These are phyloP conservation scores for Temnothorax curvispinosus DNA, from an alignment of 1,140 invertebrate genomes.

Conservation along the genomic window DNA sequence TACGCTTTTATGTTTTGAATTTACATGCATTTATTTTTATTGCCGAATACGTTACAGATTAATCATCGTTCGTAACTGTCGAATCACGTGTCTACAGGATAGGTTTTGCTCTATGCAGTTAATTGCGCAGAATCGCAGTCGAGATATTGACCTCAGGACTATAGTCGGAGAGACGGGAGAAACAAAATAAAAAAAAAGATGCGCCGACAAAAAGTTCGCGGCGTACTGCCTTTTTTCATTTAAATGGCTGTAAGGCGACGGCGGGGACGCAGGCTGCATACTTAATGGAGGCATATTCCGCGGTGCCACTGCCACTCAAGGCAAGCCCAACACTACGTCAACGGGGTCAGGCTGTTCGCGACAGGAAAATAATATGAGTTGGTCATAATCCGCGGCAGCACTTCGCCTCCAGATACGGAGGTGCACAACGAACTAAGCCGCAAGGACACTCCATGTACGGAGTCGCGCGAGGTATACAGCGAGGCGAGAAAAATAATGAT, in stretches of 20 bases:
- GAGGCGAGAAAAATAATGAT: slow-evolving; percentile 4
- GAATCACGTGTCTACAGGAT: neutral
- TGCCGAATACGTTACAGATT: neutral
- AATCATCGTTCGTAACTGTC: neutral
- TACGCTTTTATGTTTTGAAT: neutral
- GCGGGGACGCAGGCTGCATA: slow-evolving; percentile 72
- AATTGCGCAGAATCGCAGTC: slow-evolving; percentile 8
- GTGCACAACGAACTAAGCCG: slow-evolving; percentile 50
- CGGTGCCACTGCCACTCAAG: slow-evolving; percentile 79
- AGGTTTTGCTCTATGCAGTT: slow-evolving; percentile 2
- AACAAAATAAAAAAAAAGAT: slow-evolving; percentile 8
- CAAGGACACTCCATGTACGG: slow-evolving; percentile 43
- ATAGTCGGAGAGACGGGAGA: neutral
- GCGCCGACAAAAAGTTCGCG: slow-evolving; percentile 46
- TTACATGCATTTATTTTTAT: neutral
- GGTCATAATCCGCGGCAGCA: slow-evolving; percentile 61
- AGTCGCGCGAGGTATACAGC: neutral
- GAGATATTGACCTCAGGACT: slow-evolving; percentile 1
- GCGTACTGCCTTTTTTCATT: slow-evolving; percentile 74
- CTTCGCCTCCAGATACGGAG: slow-evolving; percentile 60
- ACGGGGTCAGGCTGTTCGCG: slow-evolving; percentile 63
- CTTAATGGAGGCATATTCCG: slow-evolving; percentile 79
- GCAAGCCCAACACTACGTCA: slow-evolving; percentile 75
- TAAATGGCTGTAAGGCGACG: slow-evolving; percentile 78
- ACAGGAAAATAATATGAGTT: slow-evolving; percentile 72